These are phyloP conservation scores for Plotosus lineatus DNA, from an alignment of 2,113 vertebrate genomes.

Conservation along the genomic window DNA sequence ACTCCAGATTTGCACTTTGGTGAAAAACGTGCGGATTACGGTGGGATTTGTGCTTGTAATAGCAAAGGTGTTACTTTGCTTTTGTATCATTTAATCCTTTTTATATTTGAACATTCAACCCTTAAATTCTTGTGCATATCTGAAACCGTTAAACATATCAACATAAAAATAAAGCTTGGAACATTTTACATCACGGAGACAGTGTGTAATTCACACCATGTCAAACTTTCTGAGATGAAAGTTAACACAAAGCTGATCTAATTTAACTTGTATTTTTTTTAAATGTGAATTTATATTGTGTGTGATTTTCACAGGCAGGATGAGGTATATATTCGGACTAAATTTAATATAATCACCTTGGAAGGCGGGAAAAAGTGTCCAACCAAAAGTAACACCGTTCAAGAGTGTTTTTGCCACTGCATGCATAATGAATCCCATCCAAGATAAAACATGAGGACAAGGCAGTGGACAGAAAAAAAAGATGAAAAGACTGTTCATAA, in stretches of 20 bases:
- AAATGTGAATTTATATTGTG: neutral
- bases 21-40: no score
- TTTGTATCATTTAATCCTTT: neutral
- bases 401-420: slow-evolving; percentile 66
- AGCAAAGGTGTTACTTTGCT: neutral
- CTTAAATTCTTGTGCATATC: neutral
- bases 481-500: neutral
- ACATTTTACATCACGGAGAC: neutral
- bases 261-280: neutral
- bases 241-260: neutral
- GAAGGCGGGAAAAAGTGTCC: slow-evolving; percentile 56
- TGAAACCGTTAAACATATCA: neutral
- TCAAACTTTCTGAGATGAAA: slow-evolving; percentile 1
- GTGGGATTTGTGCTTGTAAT: neutral
- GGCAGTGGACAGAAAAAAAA: slow-evolving; percentile 14
- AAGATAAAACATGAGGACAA: slow-evolving; percentile 65
- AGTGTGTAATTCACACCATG: neutral
- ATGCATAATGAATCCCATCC: slow-evolving; percentile 71
- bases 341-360: slow-evolving; percentile 22
- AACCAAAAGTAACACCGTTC: slow-evolving; percentile 66
- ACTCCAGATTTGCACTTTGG: neutral
- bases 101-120: neutral
- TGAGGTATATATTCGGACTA: slow-evolving; percentile 4
- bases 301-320: slow-evolving; percentile 8
- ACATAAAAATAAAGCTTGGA: neutral